Conservation (phyloP, 2,797 vertebrate species). For the Podarcis siculus region DNA sequence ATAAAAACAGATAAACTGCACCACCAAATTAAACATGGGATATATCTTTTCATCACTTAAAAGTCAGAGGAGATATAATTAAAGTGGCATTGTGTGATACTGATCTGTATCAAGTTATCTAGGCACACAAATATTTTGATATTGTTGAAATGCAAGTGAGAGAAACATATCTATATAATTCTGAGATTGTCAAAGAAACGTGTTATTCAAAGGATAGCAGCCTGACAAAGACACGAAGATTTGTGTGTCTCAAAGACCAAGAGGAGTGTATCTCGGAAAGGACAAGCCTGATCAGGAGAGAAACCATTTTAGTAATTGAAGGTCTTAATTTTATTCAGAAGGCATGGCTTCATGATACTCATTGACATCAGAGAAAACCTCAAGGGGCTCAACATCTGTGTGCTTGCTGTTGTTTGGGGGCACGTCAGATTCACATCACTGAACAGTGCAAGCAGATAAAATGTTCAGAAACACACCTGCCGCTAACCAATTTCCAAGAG, state of each 20-base stretch:
- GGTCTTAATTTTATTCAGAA: background rate
- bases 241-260: background rate
- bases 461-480: conserved; percentile 25
- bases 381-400: background rate
- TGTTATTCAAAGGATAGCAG: background rate
- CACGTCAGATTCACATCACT: background rate
- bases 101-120: background rate
- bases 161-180: background rate
- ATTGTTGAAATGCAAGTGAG: background rate
- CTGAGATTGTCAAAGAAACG: background rate
- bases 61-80: background rate
- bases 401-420: conserved; percentile 8
- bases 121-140: background rate
- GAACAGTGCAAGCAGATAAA: background rate
- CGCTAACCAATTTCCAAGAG: conserved; percentile 21
- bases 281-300: background rate
- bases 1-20: too few relatives aligned
- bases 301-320: background rate
- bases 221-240: background rate
- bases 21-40: too few relatives aligned
- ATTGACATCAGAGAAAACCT: conserved; percentile 11
- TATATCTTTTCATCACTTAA: too few relatives aligned
- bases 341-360: background rate
- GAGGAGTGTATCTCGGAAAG: background rate
- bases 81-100: background rate